These are phyloP conservation scores for Sarotherodon lohbergeri DNA, from an alignment of 2,113 vertebrate species.

Conservation along the genomic window DNA sequence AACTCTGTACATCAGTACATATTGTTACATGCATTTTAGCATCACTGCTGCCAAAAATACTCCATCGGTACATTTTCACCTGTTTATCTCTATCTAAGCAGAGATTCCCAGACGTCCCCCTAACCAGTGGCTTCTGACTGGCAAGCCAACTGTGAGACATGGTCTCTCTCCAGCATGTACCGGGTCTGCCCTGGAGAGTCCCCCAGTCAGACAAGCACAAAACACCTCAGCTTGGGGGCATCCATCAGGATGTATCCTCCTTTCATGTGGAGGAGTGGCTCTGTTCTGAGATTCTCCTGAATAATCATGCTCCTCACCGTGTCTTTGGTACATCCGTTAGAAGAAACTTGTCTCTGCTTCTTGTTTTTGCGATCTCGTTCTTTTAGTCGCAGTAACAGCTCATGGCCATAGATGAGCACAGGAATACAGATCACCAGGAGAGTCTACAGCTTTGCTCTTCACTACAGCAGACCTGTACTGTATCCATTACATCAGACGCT, in stretches of 20 bases:
- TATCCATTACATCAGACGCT: not conserved
- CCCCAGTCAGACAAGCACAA: not conserved
- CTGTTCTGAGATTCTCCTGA: not conserved
- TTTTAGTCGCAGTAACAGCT: not conserved
- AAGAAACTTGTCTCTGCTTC: not conserved
- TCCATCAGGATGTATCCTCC: not conserved
- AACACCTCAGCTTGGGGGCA: not conserved
- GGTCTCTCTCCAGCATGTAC: not conserved
- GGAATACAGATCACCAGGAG: not conserved
- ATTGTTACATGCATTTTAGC: not conserved
- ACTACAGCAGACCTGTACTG: not conserved
- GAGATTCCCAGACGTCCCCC: not conserved
- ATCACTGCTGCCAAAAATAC: not conserved
- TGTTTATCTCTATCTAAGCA: not conserved
- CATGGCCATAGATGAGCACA: fast-evolving
- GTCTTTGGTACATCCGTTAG: not conserved
- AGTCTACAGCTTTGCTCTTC: not conserved
- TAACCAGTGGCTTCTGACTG: not conserved
- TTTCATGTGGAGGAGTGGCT: not conserved
- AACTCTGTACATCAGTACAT: not conserved
- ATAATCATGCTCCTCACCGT: not conserved
- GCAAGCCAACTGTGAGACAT: not conserved
- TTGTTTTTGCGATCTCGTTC: not conserved
- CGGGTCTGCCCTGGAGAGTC: not conserved
- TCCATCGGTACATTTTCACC: not conserved